Evolutionary conservation across 2,888 invertebrate species (phyloP).

Genomic region (Actias luna): DNA sequence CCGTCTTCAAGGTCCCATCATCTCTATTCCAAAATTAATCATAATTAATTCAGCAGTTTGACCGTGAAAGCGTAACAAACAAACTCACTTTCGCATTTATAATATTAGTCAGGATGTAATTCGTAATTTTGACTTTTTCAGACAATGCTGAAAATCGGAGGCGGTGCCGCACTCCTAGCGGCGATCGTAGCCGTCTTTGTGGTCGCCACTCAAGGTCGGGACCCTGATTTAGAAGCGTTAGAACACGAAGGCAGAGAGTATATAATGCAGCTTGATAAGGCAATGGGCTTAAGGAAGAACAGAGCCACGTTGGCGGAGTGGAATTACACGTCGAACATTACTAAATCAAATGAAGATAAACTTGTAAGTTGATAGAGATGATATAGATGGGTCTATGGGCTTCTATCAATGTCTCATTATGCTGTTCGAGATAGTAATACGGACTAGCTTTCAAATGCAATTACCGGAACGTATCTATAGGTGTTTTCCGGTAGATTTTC

Average conservation of each 20-base stretch:
- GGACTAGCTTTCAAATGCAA: too few species aligned
- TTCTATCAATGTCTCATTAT: too few species aligned
- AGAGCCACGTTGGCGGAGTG: constrained; percentile 84
- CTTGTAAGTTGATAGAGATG: constrained; percentile 44
- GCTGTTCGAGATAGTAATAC: too few species aligned
- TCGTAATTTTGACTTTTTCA: constrained; percentile 29
- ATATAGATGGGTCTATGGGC: background rate
- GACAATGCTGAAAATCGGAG: constrained; percentile 78
- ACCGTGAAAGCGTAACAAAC: too few species aligned
- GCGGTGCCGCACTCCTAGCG: constrained; percentile 68
- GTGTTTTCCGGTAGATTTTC: too few species aligned
- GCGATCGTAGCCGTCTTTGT: constrained; percentile 76
- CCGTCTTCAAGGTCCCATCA: too few species aligned
- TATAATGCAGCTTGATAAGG: constrained; percentile 83
- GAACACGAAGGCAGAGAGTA: constrained; percentile 83
- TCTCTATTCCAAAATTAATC: too few species aligned
- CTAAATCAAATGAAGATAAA: constrained; percentile 83
- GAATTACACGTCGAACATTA: constrained; percentile 89
- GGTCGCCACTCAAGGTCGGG: constrained; percentile 76
- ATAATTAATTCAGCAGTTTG: too few species aligned
- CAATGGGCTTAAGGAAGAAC: constrained; percentile 82
- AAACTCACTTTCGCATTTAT: too few species aligned
- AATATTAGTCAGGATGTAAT: too few species aligned
- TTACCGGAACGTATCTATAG: too few species aligned
- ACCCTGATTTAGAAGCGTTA: constrained; percentile 76